A percentile compares a stretch with the other conserved stretches of the same genome.
Evolutionary conservation across 2,797 vertebrate species (phyloP).

Genomic region (Pseudochirops corinnae): DNA sequence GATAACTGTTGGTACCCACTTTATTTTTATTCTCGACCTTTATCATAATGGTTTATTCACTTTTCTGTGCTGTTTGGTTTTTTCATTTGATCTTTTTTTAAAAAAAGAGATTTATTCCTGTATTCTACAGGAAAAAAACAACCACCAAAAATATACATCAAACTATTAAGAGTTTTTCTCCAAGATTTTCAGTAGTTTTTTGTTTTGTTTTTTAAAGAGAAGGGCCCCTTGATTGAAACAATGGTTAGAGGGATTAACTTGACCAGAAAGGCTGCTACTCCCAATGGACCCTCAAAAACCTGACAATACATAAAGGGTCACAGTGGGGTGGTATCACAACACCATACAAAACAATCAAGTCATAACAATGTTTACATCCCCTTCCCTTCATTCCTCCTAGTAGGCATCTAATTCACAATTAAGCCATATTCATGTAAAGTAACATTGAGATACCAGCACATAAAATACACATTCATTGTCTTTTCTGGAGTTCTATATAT

Average conservation of each 20-base stretch:
- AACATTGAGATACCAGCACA: constrained; percentile 81
- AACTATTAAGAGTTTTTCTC: constrained; percentile 52
- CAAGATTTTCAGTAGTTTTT: constrained; percentile 70
- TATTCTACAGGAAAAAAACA: constrained; percentile 63
- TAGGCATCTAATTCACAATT: constrained; percentile 82
- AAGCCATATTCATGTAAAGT: constrained; percentile 81
- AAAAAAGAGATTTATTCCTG: constrained; percentile 60
- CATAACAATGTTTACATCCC: constrained; percentile 72
- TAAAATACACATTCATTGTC: constrained; percentile 87
- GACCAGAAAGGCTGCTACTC: constrained; percentile 68
- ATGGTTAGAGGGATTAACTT: constrained; percentile 14
- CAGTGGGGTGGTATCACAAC: constrained; percentile 67
- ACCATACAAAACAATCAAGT: constrained; percentile 76
- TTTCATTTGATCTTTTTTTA: constrained; percentile 63
- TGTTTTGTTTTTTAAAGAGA: background rate
- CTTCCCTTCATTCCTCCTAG: constrained; percentile 74
- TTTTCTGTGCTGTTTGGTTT: constrained; percentile 58
- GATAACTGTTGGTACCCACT: constrained; percentile 62
- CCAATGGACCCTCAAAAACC: constrained; percentile 67
- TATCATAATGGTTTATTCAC: constrained; percentile 56
- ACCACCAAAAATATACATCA: constrained; percentile 52
- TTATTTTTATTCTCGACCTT: constrained; percentile 58
- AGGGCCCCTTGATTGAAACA: constrained; percentile 49
- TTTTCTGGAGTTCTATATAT: constrained; percentile 79
- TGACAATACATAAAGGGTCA: constrained; percentile 72